Evolutionary conservation across 2,797 vertebrate genomes (phyloP).

Genomic region (Diceros bicornis): DNA sequence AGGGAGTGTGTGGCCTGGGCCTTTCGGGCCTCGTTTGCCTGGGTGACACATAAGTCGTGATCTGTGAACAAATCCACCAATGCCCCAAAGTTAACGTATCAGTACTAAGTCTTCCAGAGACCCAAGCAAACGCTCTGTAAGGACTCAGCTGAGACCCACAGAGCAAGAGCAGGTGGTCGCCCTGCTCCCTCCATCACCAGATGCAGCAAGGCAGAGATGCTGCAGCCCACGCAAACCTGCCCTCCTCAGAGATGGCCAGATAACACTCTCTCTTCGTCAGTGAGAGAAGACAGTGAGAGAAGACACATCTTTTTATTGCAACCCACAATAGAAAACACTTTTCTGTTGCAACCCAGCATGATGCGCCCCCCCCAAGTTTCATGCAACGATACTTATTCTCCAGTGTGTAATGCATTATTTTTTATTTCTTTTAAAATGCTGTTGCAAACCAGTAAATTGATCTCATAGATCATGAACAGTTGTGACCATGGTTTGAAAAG

Average conservation of each 20-base stretch:
- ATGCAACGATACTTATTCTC: not conserved
- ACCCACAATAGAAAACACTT: not conserved
- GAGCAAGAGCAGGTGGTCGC: not conserved
- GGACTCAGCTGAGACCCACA: not conserved
- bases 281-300: not conserved
- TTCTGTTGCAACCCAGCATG: not conserved
- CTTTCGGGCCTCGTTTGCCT: not conserved
- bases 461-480: not conserved
- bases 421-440: not conserved
- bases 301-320: not conserved
- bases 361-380: not conserved
- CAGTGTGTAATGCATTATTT: not conserved
- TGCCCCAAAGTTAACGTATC: not conserved
- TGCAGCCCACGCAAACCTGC: rapidly evolving
- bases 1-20: not conserved
- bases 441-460: not conserved
- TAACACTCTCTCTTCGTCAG: not conserved
- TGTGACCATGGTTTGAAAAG: not conserved
- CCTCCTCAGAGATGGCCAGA: not conserved
- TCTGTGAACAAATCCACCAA: not conserved
- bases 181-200: not conserved
- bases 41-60: not conserved
- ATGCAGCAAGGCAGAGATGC: rapidly evolving
- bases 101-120: not conserved
- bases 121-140: not conserved